Evolutionary conservation across 2,888 invertebrate genomes (phyloP), one percentile per base, ranked within the genome.

Genomic region (Bellardia bayeri): DNA sequence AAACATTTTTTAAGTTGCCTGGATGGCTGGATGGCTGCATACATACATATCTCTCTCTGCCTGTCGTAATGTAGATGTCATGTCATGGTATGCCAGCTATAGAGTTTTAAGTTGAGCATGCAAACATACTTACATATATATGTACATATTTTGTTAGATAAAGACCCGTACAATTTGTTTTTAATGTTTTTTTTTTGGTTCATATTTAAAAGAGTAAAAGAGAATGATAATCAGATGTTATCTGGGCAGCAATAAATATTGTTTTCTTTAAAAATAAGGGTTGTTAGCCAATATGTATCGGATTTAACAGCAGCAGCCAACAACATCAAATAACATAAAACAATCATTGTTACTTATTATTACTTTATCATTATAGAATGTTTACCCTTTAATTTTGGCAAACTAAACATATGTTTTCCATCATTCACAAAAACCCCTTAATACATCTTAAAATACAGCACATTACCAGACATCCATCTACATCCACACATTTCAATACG

Each of bases 171-270:
- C 85, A 87, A 87, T 87, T 82, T 85, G 68, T 79, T 82, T 86
- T 58, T 23, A 23, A 45, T 45, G 37, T 76, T 72, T 56, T 40
- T 13, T 56, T 23, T 23, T 23, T 23, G 23, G 1, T 23, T 23
- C 23, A 23, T 23, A 23, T 23, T 23, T 23, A 23, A 23, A 23
- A 23, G 51, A 42, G 49, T 68, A 58, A 68, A 30, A 74, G 45
- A 68, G 74, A 87, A 74, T 87, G 85, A 87, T 87, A 85, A 87
- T 87, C 87, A 82, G 85, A 87, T 87, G 85, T 82, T 87, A 87
- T 87, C 87, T 85, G 14, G 14, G 49, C 51, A 75, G 49, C 37
- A 79, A 78, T 81, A 63, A 78, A 87, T 56, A 75, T 79, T 71
- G 74, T 85, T 75, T 11, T 9, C 2, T 45, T 2, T 54, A 33